Evolutionary conservation across 2,888 invertebrate species (phyloP), one percentile per base, ranked within the genome.

Genomic region (Platerodrilus igneus): DNA sequence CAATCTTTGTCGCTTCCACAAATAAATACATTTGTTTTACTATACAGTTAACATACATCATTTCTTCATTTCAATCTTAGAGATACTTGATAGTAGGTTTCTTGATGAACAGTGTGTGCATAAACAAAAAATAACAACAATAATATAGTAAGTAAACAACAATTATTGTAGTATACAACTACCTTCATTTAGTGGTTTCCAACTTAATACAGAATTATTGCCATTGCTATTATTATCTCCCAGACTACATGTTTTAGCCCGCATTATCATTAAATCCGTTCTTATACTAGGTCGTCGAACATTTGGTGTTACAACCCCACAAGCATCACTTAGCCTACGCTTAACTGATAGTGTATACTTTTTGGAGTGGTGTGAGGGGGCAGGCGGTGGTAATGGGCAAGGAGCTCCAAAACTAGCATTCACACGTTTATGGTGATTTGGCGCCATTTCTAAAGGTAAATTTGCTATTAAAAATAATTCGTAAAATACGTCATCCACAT

Each of bases 301-400:
- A 61, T 89, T 89, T 2, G 89, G 87, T n/a, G 88, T 86, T 11
- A 90, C 86, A 4, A 89, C 87, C 3, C 90, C 90, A 59, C 88
- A 89, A 2, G 90, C 90, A 60, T 90, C 90, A 50, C 88, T 89
- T 52, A 89, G 70, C 33, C 87, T 76, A 41, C 88, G 74, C 56
- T 89, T 86, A 48, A 90, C 86, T 27, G 87, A 86, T 36, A 90
- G 71, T 2, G 86, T 84, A 57, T 84, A 83, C 62, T 83, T 83
- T 59, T 77, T 76, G 55, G 78, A 75, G 60, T 76, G 80, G 25
- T 76, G 73, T 46, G 79, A 78, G 17, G 77, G 75, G 48, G 80
- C 76, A 0, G 82, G 80, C 0, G 81, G 81, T 2, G 83, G 83
- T 48, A 86, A 62, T 5, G 85, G 84, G 49, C 83, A 85, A 0